Percentiles rank a stretch among this genome's conserved stretches.
Conservation (phyloP, 2,113 vertebrate species). For the Barbus barbus region DNA sequence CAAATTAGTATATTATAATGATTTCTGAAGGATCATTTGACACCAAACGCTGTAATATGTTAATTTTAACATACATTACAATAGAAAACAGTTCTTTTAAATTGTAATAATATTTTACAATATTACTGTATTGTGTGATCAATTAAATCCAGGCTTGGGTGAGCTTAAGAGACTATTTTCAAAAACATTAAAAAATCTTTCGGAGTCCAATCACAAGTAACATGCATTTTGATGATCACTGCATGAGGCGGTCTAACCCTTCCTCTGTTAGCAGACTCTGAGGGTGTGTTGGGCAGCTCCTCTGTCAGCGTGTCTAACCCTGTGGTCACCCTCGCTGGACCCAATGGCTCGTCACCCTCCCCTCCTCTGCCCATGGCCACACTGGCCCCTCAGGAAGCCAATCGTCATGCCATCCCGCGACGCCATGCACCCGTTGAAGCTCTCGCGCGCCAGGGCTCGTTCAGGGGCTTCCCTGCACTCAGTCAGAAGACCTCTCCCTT, state of each 20-base stretch:
- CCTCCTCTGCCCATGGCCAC: slow-evolving; percentile 79
- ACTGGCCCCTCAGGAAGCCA: slow-evolving; percentile 76
- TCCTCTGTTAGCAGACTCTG: slow-evolving; percentile 77
- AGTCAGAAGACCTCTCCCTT: slow-evolving; percentile 98
- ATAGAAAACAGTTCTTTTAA: neutral
- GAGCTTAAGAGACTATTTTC: too few species aligned
- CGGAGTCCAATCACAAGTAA: too few species aligned
- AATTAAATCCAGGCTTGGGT: too few species aligned
- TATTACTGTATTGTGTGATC: too few species aligned
- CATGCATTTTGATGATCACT: too few species aligned
- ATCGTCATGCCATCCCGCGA: slow-evolving; percentile 89
- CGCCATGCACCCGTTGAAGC: slow-evolving; percentile 92
- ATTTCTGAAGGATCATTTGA: neutral
- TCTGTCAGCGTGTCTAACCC: slow-evolving; percentile 58
- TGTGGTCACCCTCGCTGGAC: slow-evolving; percentile 66
- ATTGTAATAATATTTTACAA: neutral
- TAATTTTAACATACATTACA: neutral
- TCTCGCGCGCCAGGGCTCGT: slow-evolving; percentile 94
- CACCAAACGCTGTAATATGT: neutral
- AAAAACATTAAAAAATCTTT: too few species aligned
- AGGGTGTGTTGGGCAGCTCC: slow-evolving; percentile 58
- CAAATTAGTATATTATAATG: too few species aligned
- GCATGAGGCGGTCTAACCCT: neutral
- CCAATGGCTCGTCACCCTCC: slow-evolving; percentile 76
- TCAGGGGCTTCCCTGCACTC: slow-evolving; percentile 93